Base-by-base conservation (phyloP, 2,888 invertebrate species). In the Patella depressa region DNA sequence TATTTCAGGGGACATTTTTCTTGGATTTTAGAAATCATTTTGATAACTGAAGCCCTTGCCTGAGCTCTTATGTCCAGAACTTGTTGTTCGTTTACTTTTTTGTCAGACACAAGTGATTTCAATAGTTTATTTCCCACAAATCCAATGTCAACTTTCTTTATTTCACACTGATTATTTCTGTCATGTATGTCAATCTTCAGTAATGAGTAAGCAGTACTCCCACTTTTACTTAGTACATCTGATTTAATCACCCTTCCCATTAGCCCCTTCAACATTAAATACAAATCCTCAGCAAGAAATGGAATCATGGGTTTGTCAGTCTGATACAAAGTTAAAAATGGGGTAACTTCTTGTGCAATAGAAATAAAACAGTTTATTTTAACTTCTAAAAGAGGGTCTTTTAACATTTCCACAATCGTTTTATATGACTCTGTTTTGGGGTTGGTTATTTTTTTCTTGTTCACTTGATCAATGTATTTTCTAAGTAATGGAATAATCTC, bases 261-360 rank as follows among this genome's bases (percentile, higher is more conserved):
- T 9, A 72, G 69, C 9, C 7, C 12, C 29, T 57, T 80, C 57
- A 78, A 9, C n/a, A 80, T 0, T 17, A 15, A 5, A 7, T 73
- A 53, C 24, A 80, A 76, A 57, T 80, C 80, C 19, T 73, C 29
- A 34, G 74, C 74, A 2, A 80, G 55, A 71, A 80, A 80, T 24
- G 78, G 78, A 24, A 80, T 29, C 78, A 80, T 78, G 17, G 78
- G 77, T 72, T 79, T 79, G 34, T 79, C 79, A 53, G 74, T 79
- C 53, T 79, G 77, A 74, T 77, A 79, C 24, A 29, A 19, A 2
- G 54, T 74, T n/a, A 79, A 29, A 57, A 79, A 79, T 70, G 34
- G 73, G 19, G 73, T 73, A 24, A 79, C 55, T 69, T 45, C 24
- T 71, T 77, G 73, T n/a, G 79, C 76, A 34, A 79, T 45, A 53